A percentile compares a stretch with the other conserved stretches of the same genome.
Conservation (phyloP, 2,888 invertebrate genomes). For the Nomada ferruginata region DNA sequence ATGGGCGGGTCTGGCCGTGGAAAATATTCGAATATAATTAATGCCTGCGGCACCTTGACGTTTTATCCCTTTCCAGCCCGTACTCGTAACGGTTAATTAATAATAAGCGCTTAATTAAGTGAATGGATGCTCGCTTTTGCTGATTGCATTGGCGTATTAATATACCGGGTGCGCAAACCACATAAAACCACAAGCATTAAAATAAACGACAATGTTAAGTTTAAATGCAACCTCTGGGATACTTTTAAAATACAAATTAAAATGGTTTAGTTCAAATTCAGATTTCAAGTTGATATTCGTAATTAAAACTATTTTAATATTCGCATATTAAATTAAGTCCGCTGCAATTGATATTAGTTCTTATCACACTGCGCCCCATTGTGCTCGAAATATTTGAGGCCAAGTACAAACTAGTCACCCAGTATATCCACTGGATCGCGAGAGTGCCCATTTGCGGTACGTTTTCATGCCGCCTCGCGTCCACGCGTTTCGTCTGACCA, state of each 20-base stretch:
- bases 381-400: neutral
- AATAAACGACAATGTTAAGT: too few relatives aligned
- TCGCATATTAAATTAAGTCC: too few relatives aligned
- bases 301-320: too few relatives aligned
- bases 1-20: constrained; percentile 1
- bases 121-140: constrained; percentile 70
- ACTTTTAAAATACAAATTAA: too few relatives aligned
- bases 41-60: constrained; percentile 68
- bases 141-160: constrained; percentile 59
- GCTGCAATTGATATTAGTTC: too few relatives aligned
- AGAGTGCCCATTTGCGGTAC: constrained; percentile 34
- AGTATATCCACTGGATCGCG: constrained; percentile 11
- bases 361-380: too few relatives aligned
- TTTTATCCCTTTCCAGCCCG: constrained; percentile 67
- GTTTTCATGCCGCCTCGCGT: constrained; percentile 42
- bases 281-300: too few relatives aligned
- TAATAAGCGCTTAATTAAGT: constrained; percentile 75
- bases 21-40: constrained; percentile 69
- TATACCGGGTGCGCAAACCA: constrained; percentile 2
- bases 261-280: too few relatives aligned
- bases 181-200: too few relatives aligned
- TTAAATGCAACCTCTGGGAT: too few relatives aligned
- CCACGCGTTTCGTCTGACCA: constrained; percentile 17
- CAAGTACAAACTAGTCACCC: constrained; percentile 1
- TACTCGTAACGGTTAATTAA: constrained; percentile 68